phyloP scores from a whole-genome alignment of 2,797 vertebrate species.

The Podargus strigoides region DNA sequence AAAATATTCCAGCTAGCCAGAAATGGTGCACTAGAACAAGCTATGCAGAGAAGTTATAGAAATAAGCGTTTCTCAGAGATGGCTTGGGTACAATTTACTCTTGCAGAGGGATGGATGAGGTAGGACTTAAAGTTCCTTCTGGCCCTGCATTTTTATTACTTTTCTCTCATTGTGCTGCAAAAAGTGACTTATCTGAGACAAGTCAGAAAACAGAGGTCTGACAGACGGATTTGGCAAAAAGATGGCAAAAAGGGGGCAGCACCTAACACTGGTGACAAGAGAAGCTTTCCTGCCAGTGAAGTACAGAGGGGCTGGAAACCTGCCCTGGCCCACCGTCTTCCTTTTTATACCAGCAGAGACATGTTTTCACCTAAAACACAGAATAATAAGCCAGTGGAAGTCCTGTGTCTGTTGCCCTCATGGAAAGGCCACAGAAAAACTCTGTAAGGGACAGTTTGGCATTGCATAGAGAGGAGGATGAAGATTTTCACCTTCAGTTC shows the following conservation, averaged over 20 bases:
- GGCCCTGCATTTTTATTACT: neutral
- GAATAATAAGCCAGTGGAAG: neutral
- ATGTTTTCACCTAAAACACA: neutral
- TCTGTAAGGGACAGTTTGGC: neutral
- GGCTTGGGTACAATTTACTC: neutral
- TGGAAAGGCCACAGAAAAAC: neutral
- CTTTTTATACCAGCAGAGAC: neutral
- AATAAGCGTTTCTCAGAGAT: neutral
- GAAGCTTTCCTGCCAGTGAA: neutral
- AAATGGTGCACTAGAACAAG: neutral
- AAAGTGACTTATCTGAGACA: neutral
- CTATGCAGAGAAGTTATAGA: neutral
- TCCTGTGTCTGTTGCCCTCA: neutral
- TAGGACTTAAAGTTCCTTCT: neutral
- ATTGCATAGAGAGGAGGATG: neutral
- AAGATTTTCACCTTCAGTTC: neutral
- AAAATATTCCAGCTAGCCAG: neutral
- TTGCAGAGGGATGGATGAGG: neutral
- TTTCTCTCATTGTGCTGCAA: neutral
- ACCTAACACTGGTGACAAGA: neutral
- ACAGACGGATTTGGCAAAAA: neutral
- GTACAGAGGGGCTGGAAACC: neutral
- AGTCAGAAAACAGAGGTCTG: neutral
- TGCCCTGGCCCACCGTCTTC: rapidly evolving
- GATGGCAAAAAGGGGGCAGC: neutral